Base-by-base conservation (phyloP, 1,140 invertebrate genomes). In the Drosophila neocordata region DNA sequence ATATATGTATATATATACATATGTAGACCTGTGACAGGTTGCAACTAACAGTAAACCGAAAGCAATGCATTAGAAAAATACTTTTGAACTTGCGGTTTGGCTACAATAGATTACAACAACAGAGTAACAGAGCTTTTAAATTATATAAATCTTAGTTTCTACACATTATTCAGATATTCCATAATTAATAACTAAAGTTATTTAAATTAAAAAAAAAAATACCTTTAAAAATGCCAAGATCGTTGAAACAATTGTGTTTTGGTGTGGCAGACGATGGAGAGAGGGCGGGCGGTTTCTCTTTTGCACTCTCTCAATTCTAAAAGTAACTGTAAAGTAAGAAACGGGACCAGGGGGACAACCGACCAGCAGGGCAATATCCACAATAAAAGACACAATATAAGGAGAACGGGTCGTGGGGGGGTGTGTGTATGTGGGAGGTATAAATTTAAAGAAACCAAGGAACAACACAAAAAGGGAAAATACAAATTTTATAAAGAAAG, bases 161-260 rank as follows among this genome's bases (percentile, higher is more conserved):
- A 48, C 15, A 48, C 41, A 48, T 18, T 48, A 8, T 31, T 48
- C 9, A 48, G 9, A 20, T 48, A 48, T 9, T 48, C 8, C 20
- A 20, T 18, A 38, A 38, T 13, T 13, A 13, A 13, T 5, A 38
- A n/a, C 37, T n/a, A 13, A 9, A 38, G 1, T n/a, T 13, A 38
- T 20, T 20, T 11, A 48, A 11, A 48, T 20, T 20, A 6, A 48
- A 48, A 48, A 48, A 48, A 48, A 65, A 85, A 85, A 82, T 87
- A 87, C 83, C 82, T 85, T 74, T 75, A 71, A 69, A 35, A 71
- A 68, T 57, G 65, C 72, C 75, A 77, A 67, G 65, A 79, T 71
- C 83, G 83, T 73, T 87, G 82, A 87, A 87, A 73, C 82, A 73
- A 73, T 85, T 78, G 72, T 61, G 72, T 61, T 59, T 83, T 69